Conservation (phyloP, 2,113 vertebrate genomes). For the Lipotes vexillifer region DNA sequence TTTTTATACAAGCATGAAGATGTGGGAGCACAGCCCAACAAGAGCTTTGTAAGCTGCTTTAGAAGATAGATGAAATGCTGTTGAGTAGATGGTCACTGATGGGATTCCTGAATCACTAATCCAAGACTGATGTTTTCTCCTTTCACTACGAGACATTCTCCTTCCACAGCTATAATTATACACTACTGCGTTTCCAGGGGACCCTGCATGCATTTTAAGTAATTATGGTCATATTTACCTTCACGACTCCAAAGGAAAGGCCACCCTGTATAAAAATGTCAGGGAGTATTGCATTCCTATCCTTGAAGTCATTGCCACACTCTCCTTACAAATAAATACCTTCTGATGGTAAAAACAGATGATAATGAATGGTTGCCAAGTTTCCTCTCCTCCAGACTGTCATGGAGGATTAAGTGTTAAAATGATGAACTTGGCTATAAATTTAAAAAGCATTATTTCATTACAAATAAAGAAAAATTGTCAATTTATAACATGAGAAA, state of each 20-base stretch:
- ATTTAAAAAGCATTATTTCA: constrained; percentile 42
- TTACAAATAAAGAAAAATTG: constrained; percentile 45
- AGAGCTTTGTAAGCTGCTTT: not conserved
- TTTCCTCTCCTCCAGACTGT: constrained; percentile 35
- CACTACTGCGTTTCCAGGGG: not conserved
- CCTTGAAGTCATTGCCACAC: constrained; percentile 39
- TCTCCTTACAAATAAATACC: constrained; percentile 45
- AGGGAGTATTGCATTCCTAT: constrained; percentile 20
- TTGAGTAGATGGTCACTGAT: not conserved
- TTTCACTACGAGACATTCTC: constrained; percentile 36
- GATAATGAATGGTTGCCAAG: constrained; percentile 63
- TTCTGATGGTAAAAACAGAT: constrained; percentile 57
- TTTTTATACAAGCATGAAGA: not conserved
- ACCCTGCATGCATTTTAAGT: constrained; percentile 28
- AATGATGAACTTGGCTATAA: constrained; percentile 55
- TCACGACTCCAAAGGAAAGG: constrained; percentile 18
- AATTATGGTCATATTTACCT: constrained; percentile 38
- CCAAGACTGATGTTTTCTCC: constrained; percentile 33
- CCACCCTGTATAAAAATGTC: not conserved
- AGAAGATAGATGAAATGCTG: not conserved
- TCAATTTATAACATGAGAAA: constrained; percentile 1
- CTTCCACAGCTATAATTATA: constrained; percentile 32
- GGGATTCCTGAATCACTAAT: not conserved
- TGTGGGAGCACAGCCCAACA: not conserved
- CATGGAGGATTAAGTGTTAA: constrained; percentile 44